Percentiles rank a stretch among this genome's conserved stretches.
Conservation (phyloP, 2,888 invertebrate species). For the Operophtera brumata region DNA sequence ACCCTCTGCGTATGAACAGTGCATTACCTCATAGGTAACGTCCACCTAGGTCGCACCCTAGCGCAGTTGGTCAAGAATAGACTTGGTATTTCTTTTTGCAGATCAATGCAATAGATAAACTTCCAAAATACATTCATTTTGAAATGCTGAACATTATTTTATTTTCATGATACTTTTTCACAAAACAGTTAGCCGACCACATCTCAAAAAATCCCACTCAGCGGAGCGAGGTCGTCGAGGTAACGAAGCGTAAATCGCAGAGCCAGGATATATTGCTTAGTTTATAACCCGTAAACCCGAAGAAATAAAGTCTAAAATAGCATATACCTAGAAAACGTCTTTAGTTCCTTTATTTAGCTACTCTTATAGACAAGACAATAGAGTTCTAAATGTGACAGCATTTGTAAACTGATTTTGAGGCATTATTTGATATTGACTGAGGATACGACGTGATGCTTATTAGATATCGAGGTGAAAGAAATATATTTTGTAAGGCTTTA, state of each 20-base stretch:
- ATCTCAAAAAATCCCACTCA: constrained; percentile 40
- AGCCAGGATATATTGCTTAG: constrained; percentile 42
- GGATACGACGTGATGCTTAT: constrained; percentile 49
- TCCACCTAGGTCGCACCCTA: too few relatives aligned
- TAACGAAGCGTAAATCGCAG: constrained; percentile 58
- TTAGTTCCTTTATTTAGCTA: constrained; percentile 5
- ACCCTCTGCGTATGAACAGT: too few relatives aligned
- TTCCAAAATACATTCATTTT: neutral
- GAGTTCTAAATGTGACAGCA: constrained; percentile 8
- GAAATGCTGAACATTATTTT: neutral
- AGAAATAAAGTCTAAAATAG: constrained; percentile 34
- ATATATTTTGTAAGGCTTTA: constrained; percentile 23
- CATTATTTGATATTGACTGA: constrained; percentile 47
- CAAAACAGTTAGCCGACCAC: constrained; percentile 2
- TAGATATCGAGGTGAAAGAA: constrained; percentile 41
- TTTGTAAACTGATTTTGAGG: constrained; percentile 23
- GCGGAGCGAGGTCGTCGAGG: constrained; percentile 35
- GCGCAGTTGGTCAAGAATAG: too few relatives aligned
- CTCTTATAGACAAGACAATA: constrained; percentile 9
- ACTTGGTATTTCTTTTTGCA: too few relatives aligned
- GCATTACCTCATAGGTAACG: too few relatives aligned
- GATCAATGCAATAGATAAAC: neutral
- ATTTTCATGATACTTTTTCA: neutral
- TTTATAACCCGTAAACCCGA: constrained; percentile 29
- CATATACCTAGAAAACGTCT: neutral